Base-by-base conservation (phyloP, 2,113 vertebrate species). In the cattle (Bos taurus) region DNA sequence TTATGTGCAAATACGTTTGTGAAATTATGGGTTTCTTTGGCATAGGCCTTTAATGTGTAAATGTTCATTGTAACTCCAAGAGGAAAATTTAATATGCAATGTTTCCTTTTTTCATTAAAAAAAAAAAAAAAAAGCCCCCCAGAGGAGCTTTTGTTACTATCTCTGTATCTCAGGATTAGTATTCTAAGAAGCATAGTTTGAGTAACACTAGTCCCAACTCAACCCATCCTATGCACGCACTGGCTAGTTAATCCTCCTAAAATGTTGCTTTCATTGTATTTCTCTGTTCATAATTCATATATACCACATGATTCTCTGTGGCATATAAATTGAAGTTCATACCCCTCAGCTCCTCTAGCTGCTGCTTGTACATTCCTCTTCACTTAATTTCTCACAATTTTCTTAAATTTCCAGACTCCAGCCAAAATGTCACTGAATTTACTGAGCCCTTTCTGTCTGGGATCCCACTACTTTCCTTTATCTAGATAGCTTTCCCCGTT, bases 1-100 rank as follows among this genome's bases (percentile, higher is more conserved):
- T 94, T 54, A 81, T 62, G 56, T 92, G 64, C 54, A 88, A 94
- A 90, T 81, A 91, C 46, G 12, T 90, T 87, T 90, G 54, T 85
- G 59, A 95, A 92, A 88, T 96, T 54, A 77, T 23, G 50, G 5
- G 19, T 86, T 94, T 97, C 82, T 94, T 90, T 90, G 28, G 46
- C 77, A 83, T 26, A 84, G 59, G 52, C 16, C 81, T 98, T 98
- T 94, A 95, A 94, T 74, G 21, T 86, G 36, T 81, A 92, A 95
- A 91, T 88, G n/a, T 23, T 19, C 54, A 87, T 23, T 90, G 17
- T 85, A 88, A 92, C 23, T 92, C 54, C n/a, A 92, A 64, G 5
- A 82, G 25, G 43, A 87, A 89, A 90, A 94, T 95, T 97, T 83
- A 94, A 90, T 91, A 93, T 60, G 21, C 11, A 54, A 48, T 43